phyloP scores from a whole-genome alignment of 1,140 invertebrate species.

The Phthorimaea operculella region DNA sequence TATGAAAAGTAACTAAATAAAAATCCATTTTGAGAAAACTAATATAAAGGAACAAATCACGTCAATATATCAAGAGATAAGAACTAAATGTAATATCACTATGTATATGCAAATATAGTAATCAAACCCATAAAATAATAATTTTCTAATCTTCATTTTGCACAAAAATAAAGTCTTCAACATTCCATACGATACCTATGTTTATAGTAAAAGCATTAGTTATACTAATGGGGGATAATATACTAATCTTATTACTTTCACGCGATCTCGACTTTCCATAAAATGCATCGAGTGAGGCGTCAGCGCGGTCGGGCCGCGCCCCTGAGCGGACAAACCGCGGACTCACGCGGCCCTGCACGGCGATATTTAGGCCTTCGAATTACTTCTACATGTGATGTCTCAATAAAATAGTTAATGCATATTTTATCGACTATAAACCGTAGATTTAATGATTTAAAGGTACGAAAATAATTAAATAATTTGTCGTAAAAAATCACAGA shows the following conservation, averaged over 20 bases:
- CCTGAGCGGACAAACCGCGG: neutral
- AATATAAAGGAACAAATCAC: slow-evolving; percentile 56
- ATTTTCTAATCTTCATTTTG: slow-evolving; percentile 30
- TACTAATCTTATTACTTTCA: slow-evolving; percentile 14
- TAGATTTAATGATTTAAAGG: neutral
- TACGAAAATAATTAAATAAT: slow-evolving; percentile 1
- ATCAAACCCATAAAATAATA: slow-evolving; percentile 38
- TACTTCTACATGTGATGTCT: slow-evolving; percentile 1
- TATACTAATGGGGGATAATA: slow-evolving; percentile 32
- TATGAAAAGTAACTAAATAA: slow-evolving; percentile 24
- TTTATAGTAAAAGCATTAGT: slow-evolving; percentile 30
- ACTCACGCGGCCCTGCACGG: neutral
- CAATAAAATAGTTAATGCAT: neutral
- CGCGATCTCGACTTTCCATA: slow-evolving; percentile 17
- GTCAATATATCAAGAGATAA: slow-evolving; percentile 27
- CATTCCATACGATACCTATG: slow-evolving; percentile 38
- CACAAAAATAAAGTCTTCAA: slow-evolving; percentile 42
- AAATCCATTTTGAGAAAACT: slow-evolving; percentile 39
- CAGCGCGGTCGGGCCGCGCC: neutral
- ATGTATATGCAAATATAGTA: slow-evolving; percentile 33
- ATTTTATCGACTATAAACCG: neutral
- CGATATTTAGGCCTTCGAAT: slow-evolving; percentile 1
- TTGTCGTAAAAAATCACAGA: slow-evolving; percentile 5
- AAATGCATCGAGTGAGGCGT: slow-evolving; percentile 22
- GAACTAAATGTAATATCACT: slow-evolving; percentile 46